Evolutionary conservation across 2,113 vertebrate species (phyloP), one percentile per base, ranked within the genome.

Genomic region (Phaetusa simplex): DNA sequence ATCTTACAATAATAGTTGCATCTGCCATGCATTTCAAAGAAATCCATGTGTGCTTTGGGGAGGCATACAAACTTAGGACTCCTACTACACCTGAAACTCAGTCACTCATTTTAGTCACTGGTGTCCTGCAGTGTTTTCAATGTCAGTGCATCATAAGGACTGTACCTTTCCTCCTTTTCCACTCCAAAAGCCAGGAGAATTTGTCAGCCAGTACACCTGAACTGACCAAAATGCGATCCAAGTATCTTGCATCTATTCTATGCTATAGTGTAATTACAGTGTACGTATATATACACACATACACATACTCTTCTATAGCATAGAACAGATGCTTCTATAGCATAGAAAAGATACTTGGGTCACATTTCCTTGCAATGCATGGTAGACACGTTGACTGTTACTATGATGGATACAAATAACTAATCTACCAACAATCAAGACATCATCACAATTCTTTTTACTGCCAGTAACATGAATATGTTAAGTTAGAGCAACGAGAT

Each of bases 11-110:
- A 76, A 45, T 13, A 76, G 34, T 5, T 80, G 56, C 21, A 90
- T 20, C 74, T 94, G 34, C 62, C 84, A 58, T 2, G 18, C 14
- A 38, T 53, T 62, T 66, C 16, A 65, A 82, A 50, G 43, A 91
- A 82, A 55, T 1, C 3, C 2, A 2, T 12, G 32, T 12, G 11
- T 4, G 1, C 19, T 76, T 47, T 62, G 21, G 12, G 34, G 20
- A 73, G 20, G 32, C 34, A 79, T 13, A 52, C 26, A 79, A n/a
- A 69, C n/a, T 82, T 62, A 55, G 20, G 42, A 64, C 30, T 59
- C 53, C 32, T 45, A 30, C 71, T 66, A 83, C n/a, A 92, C 50
- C 29, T 34, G n/a, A 78, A 90, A 90, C 20, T 86, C 45, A 52
- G 3, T 56, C 27, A 36, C 15, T 47, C 26, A 8, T 49, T 64